A percentile compares a stretch with the other conserved stretches of the same genome.
These are phyloP conservation scores for Myotis myotis DNA, from an alignment of 2,797 vertebrate species.

Conservation along the genomic window DNA sequence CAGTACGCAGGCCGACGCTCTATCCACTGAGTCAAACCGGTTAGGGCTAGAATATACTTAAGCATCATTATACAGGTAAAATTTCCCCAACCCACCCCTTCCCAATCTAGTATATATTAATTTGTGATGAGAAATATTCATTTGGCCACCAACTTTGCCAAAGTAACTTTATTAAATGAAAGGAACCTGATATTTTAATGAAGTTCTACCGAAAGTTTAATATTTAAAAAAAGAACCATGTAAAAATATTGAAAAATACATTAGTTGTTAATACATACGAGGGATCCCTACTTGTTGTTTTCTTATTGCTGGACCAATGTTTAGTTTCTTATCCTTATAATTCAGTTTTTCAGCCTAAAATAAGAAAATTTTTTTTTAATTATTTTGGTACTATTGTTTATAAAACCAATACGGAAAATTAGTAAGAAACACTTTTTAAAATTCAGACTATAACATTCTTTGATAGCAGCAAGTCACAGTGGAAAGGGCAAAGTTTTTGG, in stretches of 20 bases:
- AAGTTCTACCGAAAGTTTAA: conserved; percentile 1
- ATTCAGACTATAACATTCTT: background rate
- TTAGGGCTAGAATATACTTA: background rate
- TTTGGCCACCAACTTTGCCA: background rate
- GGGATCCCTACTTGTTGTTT: conserved; percentile 85
- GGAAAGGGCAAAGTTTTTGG: background rate
- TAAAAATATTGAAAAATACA: conserved; percentile 46
- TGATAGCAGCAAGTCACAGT: background rate
- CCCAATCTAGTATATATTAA: background rate
- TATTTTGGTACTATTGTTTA: conserved; percentile 38
- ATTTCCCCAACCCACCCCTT: background rate
- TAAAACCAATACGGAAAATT: conserved; percentile 41
- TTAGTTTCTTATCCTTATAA: conserved; percentile 89
- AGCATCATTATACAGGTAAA: conserved; percentile 39
- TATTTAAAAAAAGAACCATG: conserved; percentile 48
- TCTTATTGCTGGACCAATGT: conserved; percentile 90
- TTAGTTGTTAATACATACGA: conserved; percentile 84
- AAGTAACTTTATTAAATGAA: conserved; percentile 53
- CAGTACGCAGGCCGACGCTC: too few species aligned
- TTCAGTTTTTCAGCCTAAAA: conserved; percentile 85
- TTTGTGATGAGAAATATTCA: background rate
- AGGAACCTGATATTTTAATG: conserved; percentile 46
- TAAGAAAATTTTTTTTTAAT: conserved; percentile 57
- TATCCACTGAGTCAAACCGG: too few species aligned
- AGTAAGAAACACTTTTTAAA: background rate